Percentiles rank a stretch among this genome's conserved stretches.
These are phyloP conservation scores for Climacteris rufus DNA, from an alignment of 2,113 vertebrate species.

Conservation along the genomic window DNA sequence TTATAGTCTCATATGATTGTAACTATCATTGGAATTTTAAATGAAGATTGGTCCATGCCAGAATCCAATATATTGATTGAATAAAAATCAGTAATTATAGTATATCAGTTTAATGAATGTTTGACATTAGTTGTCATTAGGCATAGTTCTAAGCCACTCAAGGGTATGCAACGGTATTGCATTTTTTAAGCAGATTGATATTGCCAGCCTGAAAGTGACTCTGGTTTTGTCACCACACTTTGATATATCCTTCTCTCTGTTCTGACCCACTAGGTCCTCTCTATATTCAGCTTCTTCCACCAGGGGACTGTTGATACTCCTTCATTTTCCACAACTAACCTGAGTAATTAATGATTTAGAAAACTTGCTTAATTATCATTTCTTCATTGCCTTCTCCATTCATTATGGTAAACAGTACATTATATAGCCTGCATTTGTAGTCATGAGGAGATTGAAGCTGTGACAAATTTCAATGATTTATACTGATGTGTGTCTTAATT, in stretches of 20 bases:
- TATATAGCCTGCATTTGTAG: not conserved
- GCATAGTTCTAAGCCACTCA: not conserved
- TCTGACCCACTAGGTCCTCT: not conserved
- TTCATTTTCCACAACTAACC: not conserved
- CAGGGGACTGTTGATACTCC: not conserved
- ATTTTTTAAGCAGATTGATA: not conserved
- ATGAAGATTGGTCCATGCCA: not conserved
- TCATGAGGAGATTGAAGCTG: not conserved
- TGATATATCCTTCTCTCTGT: not conserved
- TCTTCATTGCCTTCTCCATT: not conserved
- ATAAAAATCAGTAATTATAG: not conserved
- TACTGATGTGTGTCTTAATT: not conserved
- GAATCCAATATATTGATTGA: not conserved
- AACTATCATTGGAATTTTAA: not conserved
- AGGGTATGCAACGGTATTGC: not conserved
- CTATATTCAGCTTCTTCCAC: not conserved
- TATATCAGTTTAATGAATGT: not conserved
- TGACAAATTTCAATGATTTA: not conserved
- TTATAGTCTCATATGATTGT: not conserved
- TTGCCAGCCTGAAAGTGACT: not conserved
- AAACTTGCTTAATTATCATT: not conserved
- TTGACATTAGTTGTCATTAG: not conserved
- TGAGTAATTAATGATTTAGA: not conserved
- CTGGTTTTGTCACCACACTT: not conserved
- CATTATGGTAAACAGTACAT: not conserved